Conservation (phyloP, 1,140 invertebrate species). For the Drosophila serrata region DNA sequence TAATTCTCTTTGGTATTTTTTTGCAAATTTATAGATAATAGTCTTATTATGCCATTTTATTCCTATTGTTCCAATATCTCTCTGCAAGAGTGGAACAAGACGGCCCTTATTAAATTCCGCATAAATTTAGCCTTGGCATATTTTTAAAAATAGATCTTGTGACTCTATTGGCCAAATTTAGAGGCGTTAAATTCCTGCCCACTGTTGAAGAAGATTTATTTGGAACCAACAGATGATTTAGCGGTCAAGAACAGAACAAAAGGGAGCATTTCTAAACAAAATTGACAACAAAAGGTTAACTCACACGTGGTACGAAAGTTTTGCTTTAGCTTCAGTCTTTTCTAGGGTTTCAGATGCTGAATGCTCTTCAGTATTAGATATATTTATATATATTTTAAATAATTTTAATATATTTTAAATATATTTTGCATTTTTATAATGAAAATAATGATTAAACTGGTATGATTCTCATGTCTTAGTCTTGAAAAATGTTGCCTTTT, state of each 20-base stretch:
- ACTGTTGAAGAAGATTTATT: conserved; percentile 28
- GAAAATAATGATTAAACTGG: too few species aligned
- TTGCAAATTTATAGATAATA: background rate
- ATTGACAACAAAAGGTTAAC: conserved; percentile 20
- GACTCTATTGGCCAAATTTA: conserved; percentile 24
- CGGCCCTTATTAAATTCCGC: background rate
- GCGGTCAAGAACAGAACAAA: conserved; percentile 23
- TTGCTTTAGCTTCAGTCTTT: background rate
- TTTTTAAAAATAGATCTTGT: conserved; percentile 26
- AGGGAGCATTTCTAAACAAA: conserved; percentile 13
- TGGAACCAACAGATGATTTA: conserved; percentile 11
- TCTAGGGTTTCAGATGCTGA: background rate
- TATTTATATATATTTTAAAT: too few species aligned
- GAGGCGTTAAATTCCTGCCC: conserved; percentile 13
- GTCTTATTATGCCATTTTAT: background rate
- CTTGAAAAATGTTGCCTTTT: too few species aligned
- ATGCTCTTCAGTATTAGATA: background rate
- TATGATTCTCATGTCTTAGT: too few species aligned
- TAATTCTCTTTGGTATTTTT: background rate
- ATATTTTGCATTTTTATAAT: too few species aligned
- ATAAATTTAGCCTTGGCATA: background rate
- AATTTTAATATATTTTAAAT: too few species aligned
- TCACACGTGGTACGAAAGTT: conserved; percentile 45
- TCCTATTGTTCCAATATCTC: too few species aligned
- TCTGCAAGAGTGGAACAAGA: background rate